phyloP scores from a whole-genome alignment of 1,140 invertebrate genomes.

The Triops longicaudatus region DNA sequence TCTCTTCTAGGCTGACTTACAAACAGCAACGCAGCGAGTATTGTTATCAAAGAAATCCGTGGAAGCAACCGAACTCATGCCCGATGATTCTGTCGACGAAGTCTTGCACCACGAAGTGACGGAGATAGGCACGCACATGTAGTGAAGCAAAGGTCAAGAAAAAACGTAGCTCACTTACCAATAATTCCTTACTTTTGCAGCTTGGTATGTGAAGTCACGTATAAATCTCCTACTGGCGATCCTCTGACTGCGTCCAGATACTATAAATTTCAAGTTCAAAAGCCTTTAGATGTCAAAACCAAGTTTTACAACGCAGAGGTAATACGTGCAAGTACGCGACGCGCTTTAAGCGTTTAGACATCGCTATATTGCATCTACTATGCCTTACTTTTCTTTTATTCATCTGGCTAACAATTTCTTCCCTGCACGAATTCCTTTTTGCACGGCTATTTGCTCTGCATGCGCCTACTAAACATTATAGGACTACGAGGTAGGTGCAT shows the following conservation, averaged over 20 bases:
- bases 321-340: slow-evolving; percentile 31
- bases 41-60: slow-evolving; percentile 52
- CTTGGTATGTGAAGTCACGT: slow-evolving; percentile 91
- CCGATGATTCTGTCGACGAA: slow-evolving; percentile 83
- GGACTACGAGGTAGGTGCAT: slow-evolving; percentile 17
- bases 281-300: slow-evolving; percentile 95
- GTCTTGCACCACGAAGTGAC: slow-evolving; percentile 97
- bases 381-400: not conserved
- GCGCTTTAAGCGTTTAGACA: not conserved
- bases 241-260: slow-evolving; percentile 44
- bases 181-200: slow-evolving; percentile 46
- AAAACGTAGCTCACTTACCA: slow-evolving; percentile 24
- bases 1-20: slow-evolving; percentile 66
- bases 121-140: slow-evolving; percentile 95
- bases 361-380: not conserved
- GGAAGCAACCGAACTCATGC: slow-evolving; percentile 53
- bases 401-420: not conserved
- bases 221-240: slow-evolving; percentile 58
- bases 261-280: slow-evolving; percentile 92
- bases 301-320: slow-evolving; percentile 96
- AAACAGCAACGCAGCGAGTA: slow-evolving; percentile 80
- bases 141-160: slow-evolving; percentile 40
- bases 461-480: not conserved
- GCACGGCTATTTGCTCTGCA: not conserved
- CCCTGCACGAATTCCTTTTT: not conserved